These are phyloP conservation scores for Ciconia maguari DNA, from an alignment of 2,113 vertebrate species.

Conservation along the genomic window DNA sequence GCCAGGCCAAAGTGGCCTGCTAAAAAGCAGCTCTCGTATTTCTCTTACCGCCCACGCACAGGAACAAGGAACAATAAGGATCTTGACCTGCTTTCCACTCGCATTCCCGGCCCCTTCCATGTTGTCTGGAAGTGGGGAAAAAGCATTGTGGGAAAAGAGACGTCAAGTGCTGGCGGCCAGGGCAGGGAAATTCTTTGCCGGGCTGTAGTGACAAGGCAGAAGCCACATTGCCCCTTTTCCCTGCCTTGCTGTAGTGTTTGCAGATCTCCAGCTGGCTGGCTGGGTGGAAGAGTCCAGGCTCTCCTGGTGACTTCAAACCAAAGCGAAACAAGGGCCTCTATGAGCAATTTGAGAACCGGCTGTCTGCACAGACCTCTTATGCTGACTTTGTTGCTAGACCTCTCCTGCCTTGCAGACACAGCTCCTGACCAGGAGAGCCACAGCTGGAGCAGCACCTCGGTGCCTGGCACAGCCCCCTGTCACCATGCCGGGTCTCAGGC, in stretches of 20 bases:
- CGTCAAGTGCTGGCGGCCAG: accelerated
- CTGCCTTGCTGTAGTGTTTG: background rate
- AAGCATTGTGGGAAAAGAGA: background rate
- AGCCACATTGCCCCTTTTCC: background rate
- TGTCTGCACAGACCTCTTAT: background rate
- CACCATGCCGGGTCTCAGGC: accelerated
- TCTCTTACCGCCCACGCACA: background rate
- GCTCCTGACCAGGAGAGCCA: background rate
- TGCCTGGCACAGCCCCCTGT: background rate
- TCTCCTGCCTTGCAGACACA: background rate
- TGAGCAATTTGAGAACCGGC: accelerated
- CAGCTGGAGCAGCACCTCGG: background rate
- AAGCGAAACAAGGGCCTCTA: background rate
- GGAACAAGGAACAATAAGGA: background rate
- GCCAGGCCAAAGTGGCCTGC: background rate
- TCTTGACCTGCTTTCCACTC: background rate
- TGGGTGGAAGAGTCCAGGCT: background rate
- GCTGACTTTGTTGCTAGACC: background rate
- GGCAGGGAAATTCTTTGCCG: background rate
- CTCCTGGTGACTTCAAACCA: background rate
- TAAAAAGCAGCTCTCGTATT: background rate
- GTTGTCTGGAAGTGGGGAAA: background rate
- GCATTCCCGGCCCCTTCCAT: background rate
- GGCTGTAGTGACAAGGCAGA: background rate
- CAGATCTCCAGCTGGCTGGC: accelerated